Evolutionary conservation across 2,113 vertebrate genomes (phyloP), one percentile per base, ranked within the genome.

Genomic region (Peromyscus polionotus): DNA sequence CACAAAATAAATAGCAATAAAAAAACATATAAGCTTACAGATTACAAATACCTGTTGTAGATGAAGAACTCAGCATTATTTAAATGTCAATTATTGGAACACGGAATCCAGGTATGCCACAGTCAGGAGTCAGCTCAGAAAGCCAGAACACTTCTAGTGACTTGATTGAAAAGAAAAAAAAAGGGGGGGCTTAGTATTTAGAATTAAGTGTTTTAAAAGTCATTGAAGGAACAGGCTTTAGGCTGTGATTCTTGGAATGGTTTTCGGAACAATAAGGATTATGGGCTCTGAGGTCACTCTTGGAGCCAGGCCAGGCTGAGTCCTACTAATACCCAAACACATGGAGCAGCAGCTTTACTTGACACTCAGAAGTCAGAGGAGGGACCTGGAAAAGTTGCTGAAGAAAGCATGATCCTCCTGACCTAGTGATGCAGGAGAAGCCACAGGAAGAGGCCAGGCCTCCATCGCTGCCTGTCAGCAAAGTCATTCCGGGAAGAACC

Each of bases 161-260:
- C 42, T 77, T 63, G 42, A 65, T 5, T 2, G 51, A n/a, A 63
- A 79, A 57, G 81, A 45, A 26, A 45, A 45, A 65, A 61, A 51
- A 54, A 51, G 54, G n/a, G n/a, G n/a, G n/a, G 10, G 7, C 39
- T 79, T 70, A 90, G 72, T 68, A 45, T 24, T 92, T 57, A n/a
- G 33, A 95, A 75, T 93, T n/a, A 73, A 72, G 39, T 57, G 48
- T 86, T 77, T 83, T 51, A 76, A 92, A 87, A 85, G 4, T 51
- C 79, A 33, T 0, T 13, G 54, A 93, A 95, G 85, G 48, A 95
- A 92, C 31, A 89, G 33, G 22, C 77, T 95, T 51, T 31, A 77
- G 51, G 83, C 33, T 95, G 42, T 17, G 36, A 48, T 16, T 93
- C 70, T 93, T 92, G n/a, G 39, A 86, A 90, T 6, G 75, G 54